Conservation (phyloP, 2,888 invertebrate species). For the Mythimna impura region DNA sequence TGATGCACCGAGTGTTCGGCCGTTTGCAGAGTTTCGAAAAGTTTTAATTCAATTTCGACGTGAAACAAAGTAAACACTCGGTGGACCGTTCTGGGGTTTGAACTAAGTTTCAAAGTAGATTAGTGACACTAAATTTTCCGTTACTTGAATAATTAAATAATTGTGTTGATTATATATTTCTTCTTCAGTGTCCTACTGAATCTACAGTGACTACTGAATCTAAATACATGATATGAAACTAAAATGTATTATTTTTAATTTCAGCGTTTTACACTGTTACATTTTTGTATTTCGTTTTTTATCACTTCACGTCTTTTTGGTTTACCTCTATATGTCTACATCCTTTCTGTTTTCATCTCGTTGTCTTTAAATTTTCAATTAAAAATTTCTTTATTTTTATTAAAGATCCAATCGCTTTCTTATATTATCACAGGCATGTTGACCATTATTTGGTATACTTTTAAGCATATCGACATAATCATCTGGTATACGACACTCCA, state of each 20-base stretch:
- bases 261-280: not conserved
- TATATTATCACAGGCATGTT: slow-evolving; percentile 21
- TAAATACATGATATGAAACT: too few relatives aligned
- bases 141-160: slow-evolving; percentile 20
- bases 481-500: slow-evolving; percentile 49
- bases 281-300: not conserved
- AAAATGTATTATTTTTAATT: not conserved
- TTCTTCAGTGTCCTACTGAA: not conserved
- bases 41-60: slow-evolving; percentile 81
- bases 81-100: slow-evolving; percentile 73
- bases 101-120: slow-evolving; percentile 78
- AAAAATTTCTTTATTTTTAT: not conserved
- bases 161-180: not conserved
- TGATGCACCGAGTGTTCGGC: slow-evolving; percentile 62
- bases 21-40: slow-evolving; percentile 71
- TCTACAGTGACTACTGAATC: not conserved
- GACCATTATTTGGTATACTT: slow-evolving; percentile 50
- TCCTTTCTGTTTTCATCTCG: not conserved
- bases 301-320: too few relatives aligned
- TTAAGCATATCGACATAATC: slow-evolving; percentile 48
- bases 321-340: not conserved
- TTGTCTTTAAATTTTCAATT: not conserved
- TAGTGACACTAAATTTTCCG: slow-evolving; percentile 70
- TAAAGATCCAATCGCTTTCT: slow-evolving; percentile 34
- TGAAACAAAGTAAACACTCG: slow-evolving; percentile 78